Evolutionary conservation across 2,888 invertebrate species (phyloP).

Genomic region (Tillus elongatus): DNA sequence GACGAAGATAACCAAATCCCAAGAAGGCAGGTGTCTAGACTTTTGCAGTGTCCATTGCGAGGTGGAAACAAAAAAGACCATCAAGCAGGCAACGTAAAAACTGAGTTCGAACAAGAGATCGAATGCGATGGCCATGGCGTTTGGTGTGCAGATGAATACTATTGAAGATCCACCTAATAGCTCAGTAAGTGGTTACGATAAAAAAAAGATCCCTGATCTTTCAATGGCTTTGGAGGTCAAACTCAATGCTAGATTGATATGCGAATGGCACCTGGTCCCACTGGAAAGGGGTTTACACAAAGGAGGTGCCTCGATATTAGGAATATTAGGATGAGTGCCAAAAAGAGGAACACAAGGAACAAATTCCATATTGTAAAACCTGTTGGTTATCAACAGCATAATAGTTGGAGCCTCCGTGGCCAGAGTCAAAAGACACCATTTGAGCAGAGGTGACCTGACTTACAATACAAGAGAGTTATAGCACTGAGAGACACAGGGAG

Average conservation of each 20-base stretch:
- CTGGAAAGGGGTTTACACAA: conserved; percentile 13
- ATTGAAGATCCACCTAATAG: conserved; percentile 37
- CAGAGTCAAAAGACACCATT: not conserved
- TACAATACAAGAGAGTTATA: no score
- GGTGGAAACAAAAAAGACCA: no score
- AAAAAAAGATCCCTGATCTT: no score
- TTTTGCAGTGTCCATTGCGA: conserved; percentile 39
- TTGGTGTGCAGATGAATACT: conserved; percentile 43
- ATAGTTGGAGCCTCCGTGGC: no score
- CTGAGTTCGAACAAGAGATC: conserved; percentile 34
- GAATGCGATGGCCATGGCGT: conserved; percentile 49
- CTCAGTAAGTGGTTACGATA: conserved; percentile 34
- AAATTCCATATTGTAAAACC: conserved; percentile 38
- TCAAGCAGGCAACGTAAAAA: conserved; percentile 13
- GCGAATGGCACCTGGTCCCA: not conserved
- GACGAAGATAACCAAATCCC: conserved; percentile 31
- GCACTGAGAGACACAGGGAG: not conserved
- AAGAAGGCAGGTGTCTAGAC: conserved; percentile 35
- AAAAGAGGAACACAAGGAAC: conserved; percentile 31
- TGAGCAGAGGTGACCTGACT: not conserved
- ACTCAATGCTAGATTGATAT: no score
- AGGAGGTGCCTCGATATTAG: conserved; percentile 12
- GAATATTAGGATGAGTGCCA: conserved; percentile 17
- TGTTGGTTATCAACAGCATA: no score
- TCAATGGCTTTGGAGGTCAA: no score